These are phyloP conservation scores for Meandrusa payeni DNA, from an alignment of 2,888 invertebrate genomes.

Conservation along the genomic window DNA sequence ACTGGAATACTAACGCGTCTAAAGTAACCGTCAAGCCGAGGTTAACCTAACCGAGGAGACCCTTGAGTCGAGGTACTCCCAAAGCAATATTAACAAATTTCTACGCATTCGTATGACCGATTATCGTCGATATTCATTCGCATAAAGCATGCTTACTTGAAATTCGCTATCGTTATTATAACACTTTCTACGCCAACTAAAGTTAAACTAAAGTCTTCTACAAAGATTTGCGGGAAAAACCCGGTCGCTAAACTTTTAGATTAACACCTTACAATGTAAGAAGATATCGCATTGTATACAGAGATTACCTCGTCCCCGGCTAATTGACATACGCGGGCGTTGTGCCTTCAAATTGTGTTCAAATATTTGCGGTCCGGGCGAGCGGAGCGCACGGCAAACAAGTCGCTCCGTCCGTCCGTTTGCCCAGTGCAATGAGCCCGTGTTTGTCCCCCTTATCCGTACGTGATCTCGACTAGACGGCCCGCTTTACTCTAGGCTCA, in stretches of 20 bases:
- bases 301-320: slow-evolving; percentile 27
- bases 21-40: no score
- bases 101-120: no score
- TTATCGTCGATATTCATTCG: no score
- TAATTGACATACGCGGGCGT: slow-evolving; percentile 60
- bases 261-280: slow-evolving; percentile 10
- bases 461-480: slow-evolving; percentile 50
- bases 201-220: no score
- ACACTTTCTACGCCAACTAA: no score
- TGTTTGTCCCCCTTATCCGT: slow-evolving; percentile 50
- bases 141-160: no score
- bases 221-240: no score
- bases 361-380: slow-evolving; percentile 63
- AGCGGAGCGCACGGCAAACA: slow-evolving; percentile 65
- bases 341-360: slow-evolving; percentile 73
- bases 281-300: slow-evolving; percentile 4
- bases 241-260: background rate
- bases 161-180: no score
- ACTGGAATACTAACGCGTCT: no score
- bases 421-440: slow-evolving; percentile 60
- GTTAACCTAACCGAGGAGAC: no score
- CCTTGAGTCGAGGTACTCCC: no score
- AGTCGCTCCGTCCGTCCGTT: slow-evolving; percentile 51
- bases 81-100: no score
- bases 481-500: slow-evolving; percentile 30